Conservation (phyloP, 2,888 invertebrate genomes). For the Hemithea aestivaria region DNA sequence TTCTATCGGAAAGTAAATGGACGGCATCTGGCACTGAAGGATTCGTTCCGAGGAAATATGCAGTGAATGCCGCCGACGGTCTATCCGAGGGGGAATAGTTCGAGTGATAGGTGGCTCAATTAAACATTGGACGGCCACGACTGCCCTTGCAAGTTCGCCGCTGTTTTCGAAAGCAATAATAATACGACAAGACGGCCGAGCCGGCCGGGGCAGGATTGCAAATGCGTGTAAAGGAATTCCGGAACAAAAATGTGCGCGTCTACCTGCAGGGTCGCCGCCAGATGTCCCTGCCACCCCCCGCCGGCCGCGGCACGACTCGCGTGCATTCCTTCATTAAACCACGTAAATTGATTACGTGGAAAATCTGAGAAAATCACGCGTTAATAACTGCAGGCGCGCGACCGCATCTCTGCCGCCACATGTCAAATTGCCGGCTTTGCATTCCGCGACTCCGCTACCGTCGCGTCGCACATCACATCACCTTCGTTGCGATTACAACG, state of each 20-base stretch:
- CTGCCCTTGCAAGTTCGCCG: conserved; percentile 3
- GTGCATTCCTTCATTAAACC: conserved; percentile 51
- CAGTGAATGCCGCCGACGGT: conserved; percentile 16
- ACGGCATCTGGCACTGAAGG: conserved; percentile 33
- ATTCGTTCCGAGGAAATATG: conserved; percentile 47
- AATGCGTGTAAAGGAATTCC: conserved; percentile 73
- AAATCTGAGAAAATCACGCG: conserved; percentile 70
- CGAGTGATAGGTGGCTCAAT: conserved; percentile 17
- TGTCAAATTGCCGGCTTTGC: conserved; percentile 53
- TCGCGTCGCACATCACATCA: conserved; percentile 29
- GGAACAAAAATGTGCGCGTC: conserved; percentile 66
- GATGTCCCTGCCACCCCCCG: conserved; percentile 41
- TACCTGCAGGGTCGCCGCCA: conserved; percentile 55
- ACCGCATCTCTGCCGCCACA: conserved; percentile 47
- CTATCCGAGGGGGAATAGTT: conserved; percentile 30
- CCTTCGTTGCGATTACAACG: conserved; percentile 43
- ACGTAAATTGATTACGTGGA: conserved; percentile 73
- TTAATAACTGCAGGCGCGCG: conserved; percentile 51
- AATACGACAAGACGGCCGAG: conserved; percentile 15
- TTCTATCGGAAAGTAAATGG: conserved; percentile 36
- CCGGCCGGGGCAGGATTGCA: conserved; percentile 63
- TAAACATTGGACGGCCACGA: conserved; percentile 9
- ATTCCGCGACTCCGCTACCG: conserved; percentile 49
- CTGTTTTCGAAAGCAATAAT: conserved; percentile 28
- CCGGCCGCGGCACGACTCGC: conserved; percentile 23